Conservation (phyloP, 2,113 vertebrate genomes). For the Campylomormyrus tamandua region DNA sequence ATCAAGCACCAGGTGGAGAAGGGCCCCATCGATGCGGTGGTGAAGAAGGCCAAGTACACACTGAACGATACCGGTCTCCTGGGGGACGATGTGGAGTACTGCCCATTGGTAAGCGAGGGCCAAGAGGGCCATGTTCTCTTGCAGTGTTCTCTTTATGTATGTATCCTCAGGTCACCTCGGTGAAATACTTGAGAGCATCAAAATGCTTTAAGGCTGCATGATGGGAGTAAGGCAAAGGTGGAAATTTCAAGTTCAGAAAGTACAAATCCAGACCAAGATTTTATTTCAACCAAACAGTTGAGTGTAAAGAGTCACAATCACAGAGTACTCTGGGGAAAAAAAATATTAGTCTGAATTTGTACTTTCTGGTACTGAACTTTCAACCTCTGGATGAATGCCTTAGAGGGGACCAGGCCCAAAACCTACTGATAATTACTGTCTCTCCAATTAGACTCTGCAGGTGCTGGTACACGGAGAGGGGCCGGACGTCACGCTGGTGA, state of each 20-base stretch:
- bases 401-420: background rate
- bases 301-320: background rate
- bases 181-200: background rate
- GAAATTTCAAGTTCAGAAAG: background rate
- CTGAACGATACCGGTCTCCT: constrained; percentile 91
- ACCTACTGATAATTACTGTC: background rate
- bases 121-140: background rate
- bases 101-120: constrained; percentile 66
- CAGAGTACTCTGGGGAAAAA: background rate
- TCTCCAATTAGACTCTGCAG: constrained; percentile 73
- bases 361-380: background rate
- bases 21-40: constrained; percentile 84
- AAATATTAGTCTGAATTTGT: background rate
- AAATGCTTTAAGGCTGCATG: background rate
- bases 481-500: constrained; percentile 75
- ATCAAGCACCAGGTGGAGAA: constrained; percentile 97
- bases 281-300: background rate
- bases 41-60: constrained; percentile 95
- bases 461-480: constrained; percentile 87
- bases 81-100: constrained; percentile 91
- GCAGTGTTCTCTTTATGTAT: background rate
- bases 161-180: background rate
- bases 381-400: background rate
- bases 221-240: background rate
- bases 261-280: background rate